Base-by-base conservation (phyloP, 2,113 vertebrate genomes). In the Ardeotis arabs region DNA sequence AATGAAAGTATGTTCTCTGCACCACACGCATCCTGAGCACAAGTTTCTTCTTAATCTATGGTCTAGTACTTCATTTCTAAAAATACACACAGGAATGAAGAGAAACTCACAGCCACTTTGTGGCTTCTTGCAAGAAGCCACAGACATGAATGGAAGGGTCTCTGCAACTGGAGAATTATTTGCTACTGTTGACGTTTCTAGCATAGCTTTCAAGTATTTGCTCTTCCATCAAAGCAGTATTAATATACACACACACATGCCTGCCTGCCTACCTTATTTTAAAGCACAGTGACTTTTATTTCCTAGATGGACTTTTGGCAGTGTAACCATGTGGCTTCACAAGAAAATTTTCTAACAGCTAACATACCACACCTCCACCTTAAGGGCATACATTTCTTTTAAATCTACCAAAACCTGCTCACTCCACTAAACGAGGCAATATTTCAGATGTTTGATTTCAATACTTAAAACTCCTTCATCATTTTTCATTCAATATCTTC, bases 121-220 rank as follows among this genome's bases (percentile, higher is more conserved):
- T 94, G 96, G 94, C 70, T 95, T 95, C 86, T 93, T 78, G 47
- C 52, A 95, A 89, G 81, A 90, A 94, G 84, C 92, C 94, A 93
- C 93, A 94, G 82, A 78, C 59, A 39, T 35, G 80, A 96, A 91
- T 41, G 55, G 78, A 96, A 94, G 72, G 29, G 84, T 92, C 66
- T 79, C 87, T 89, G 72, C 92, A 96, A 90, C 63, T 49, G 55
- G 17, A 92, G 82, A 95, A 84, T 79, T 92, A 94, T 78, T 94
- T 96, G 87, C 84, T 90, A 12, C 77, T 91, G 45, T 44, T 81
- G 64, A 90, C 4, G 9, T 80, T 82, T 83, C 69, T 77, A 84
- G 66, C 73, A 76, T 49, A 79, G 12, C 37, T 72, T 93, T 79
- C n/a, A 80, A 87, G 77, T 22, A 3, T 77, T 90, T 31, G 12